Evolutionary conservation across 1,140 invertebrate genomes (phyloP), one percentile per base, ranked within the genome.

Genomic region (Lepeophtheirus salmonis): DNA sequence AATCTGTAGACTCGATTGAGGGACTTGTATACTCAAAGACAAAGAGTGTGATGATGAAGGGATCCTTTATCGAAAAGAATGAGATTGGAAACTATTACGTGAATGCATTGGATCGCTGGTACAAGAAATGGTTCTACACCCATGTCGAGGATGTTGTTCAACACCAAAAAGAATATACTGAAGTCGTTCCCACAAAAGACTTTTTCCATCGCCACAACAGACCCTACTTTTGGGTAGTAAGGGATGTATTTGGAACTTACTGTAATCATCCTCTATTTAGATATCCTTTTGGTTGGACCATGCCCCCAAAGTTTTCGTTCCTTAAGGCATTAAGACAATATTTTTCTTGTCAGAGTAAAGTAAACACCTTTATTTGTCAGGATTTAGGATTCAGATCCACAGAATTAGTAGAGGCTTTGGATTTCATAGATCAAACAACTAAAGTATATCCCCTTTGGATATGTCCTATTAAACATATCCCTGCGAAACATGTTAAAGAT

Each of bases 171-270:
- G 67, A 72, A 1, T 67, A 61, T 20, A 41, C 50, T 10, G 84
- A 88, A 66, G 86, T 82, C 67, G 82, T 87, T 63, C 85, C 85
- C 0, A 67, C 86, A 0, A 68, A 81, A 60, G 79, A 87, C 65
- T 88, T 86, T 68, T 86, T 84, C 65, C 84, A 87, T 66, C 73
- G 85, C 60, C 84, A 87, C 63, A 83, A 83, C 0, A 75, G 76
- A 62, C 80, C 82, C 60, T 75, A 86, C 54, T 87, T 86, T 70
- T 87, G 84, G 84, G 81, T 85, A n/a, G n/a, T n/a, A n/a, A n/a
- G n/a, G n/a, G n/a, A n/a, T n/a, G n/a, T n/a, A n/a, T n/a, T n/a
- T n/a, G n/a, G n/a, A n/a, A n/a, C n/a, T n/a, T n/a, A n/a, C n/a
- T n/a, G n/a, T n/a, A n/a, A n/a, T n/a, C n/a, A n/a, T n/a, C n/a